Conservation (phyloP, 2,797 vertebrate genomes). For the Sebastes ruberrimus region DNA sequence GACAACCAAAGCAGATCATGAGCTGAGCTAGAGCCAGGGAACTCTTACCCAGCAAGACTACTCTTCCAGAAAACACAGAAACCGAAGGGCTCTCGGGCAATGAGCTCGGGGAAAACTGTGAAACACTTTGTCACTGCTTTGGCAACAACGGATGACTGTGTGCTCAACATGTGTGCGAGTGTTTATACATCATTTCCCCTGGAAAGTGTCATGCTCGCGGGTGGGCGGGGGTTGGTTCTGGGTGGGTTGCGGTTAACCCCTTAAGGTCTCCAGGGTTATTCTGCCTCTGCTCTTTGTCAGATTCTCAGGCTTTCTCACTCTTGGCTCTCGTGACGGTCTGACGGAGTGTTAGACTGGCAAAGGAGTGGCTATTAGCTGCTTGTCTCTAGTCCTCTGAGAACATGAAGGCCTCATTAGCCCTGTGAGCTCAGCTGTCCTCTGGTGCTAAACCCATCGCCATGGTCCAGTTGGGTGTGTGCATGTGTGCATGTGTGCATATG, state of each 20-base stretch:
- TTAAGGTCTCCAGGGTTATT: constrained; percentile 66
- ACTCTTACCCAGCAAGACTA: constrained; percentile 12
- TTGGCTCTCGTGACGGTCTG: constrained; percentile 44
- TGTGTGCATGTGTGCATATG: constrained; percentile 6
- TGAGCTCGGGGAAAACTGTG: constrained; percentile 33
- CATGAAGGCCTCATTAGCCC: constrained; percentile 69
- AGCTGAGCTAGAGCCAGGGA: constrained; percentile 19
- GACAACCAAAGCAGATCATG: constrained; percentile 20
- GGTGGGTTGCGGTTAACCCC: constrained; percentile 77
- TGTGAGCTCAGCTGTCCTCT: constrained; percentile 63
- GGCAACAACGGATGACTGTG: constrained; percentile 62
- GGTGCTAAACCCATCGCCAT: constrained; percentile 40
- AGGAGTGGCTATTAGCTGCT: constrained; percentile 65
- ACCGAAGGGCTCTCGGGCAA: constrained; percentile 7
- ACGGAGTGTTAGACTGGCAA: constrained; percentile 48
- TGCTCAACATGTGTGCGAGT: constrained; percentile 71
- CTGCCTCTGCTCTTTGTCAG: constrained; percentile 73
- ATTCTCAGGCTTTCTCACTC: constrained; percentile 50
- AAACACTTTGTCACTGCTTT: constrained; percentile 64
- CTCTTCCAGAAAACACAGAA: constrained; percentile 34
- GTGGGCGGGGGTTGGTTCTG: constrained; percentile 67
- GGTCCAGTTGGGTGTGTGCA: constrained; percentile 30
- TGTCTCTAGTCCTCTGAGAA: constrained; percentile 60
- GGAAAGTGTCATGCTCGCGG: constrained; percentile 73
- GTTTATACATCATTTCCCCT: constrained; percentile 79